phyloP scores from a whole-genome alignment of 2,797 vertebrate species.

The Leptatherina wallacei region DNA sequence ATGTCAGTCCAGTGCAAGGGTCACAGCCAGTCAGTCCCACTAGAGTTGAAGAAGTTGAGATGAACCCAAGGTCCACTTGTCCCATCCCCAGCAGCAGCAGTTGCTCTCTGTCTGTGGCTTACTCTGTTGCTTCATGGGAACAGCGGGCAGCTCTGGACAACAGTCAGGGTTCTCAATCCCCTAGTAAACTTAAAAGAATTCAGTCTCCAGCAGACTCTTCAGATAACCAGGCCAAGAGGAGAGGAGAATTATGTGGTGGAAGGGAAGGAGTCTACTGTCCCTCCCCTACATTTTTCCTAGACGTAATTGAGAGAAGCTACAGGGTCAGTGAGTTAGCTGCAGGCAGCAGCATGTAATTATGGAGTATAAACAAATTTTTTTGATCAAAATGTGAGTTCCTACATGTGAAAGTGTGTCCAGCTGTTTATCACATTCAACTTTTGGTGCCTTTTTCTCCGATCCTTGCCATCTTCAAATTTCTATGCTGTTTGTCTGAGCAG shows the following conservation, averaged over 20 bases:
- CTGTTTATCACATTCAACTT: not conserved
- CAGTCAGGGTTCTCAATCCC: constrained; percentile 67
- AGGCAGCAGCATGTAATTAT: constrained; percentile 35
- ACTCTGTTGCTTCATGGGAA: constrained; percentile 86
- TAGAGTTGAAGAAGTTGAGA: constrained; percentile 47
- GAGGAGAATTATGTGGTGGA: constrained; percentile 75
- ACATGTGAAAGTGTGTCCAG: not conserved
- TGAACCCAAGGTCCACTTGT: constrained; percentile 75
- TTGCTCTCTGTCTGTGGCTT: constrained; percentile 85
- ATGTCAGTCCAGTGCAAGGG: constrained; percentile 66
- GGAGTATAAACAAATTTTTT: not conserved
- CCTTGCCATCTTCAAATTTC: not conserved
- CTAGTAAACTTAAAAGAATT: constrained; percentile 62
- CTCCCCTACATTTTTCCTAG: constrained; percentile 75
- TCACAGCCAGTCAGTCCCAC: constrained; percentile 33
- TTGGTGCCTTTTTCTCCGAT: not conserved
- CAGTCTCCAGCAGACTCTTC: constrained; percentile 66
- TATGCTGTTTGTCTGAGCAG: constrained; percentile 72
- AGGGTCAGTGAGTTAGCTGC: constrained; percentile 86
- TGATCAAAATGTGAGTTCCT: not conserved
- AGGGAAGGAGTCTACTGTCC: constrained; percentile 51
- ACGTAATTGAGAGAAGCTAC: constrained; percentile 79
- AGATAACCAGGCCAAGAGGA: constrained; percentile 55
- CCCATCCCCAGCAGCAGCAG: constrained; percentile 77
- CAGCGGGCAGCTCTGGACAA: constrained; percentile 76